Evolutionary conservation across 2,888 invertebrate genomes (phyloP), one percentile per base, ranked within the genome.

Genomic region (Baronia brevicornis): DNA sequence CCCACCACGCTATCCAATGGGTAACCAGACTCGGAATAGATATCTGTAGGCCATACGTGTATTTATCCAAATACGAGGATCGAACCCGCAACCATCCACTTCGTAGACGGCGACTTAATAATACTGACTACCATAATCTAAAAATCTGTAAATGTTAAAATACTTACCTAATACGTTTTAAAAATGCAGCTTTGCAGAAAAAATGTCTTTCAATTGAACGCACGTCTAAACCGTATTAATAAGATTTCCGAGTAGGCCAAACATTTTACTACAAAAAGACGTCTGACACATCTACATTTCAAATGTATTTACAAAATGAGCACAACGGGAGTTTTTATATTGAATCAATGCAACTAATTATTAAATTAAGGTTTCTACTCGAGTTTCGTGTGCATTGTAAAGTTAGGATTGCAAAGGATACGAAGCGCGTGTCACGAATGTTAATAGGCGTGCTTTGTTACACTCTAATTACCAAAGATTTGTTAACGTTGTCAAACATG

Each of bases 401-500:
- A 24, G 11, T 21, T n/a, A 5, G 9, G n/a, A 29, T 26, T 29
- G 19, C 14, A 2, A 20, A 9, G 12, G 2, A 17, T 15, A 5
- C 11, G 10, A 9, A 7, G 17, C 14, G 7, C 20, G 24, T 44
- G 47, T 49, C 43, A 43, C 47, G 48, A 54, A 54, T 51, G 51
- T 39, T 50, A 48, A 55, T 44, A 44, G 40, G 41, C 39, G 36
- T 52, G 48, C 55, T 62, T 64, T 59, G 65, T 60, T 43, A 41
- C 43, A 55, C 54, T 50, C 49, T 64, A 62, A 68, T 65, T 54
- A 47, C 26, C 38, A 39, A 41, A 48, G 52, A 61, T 67, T 66
- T 68, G 62, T 70, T 61, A 62, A 51, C 54, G 57, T 54, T 52
- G 56, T 52, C 53, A 55, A 66, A 64, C 71, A 70, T 66, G 69